phyloP scores from a whole-genome alignment of 1,140 invertebrate species.

The Lanistes nyassanus region DNA sequence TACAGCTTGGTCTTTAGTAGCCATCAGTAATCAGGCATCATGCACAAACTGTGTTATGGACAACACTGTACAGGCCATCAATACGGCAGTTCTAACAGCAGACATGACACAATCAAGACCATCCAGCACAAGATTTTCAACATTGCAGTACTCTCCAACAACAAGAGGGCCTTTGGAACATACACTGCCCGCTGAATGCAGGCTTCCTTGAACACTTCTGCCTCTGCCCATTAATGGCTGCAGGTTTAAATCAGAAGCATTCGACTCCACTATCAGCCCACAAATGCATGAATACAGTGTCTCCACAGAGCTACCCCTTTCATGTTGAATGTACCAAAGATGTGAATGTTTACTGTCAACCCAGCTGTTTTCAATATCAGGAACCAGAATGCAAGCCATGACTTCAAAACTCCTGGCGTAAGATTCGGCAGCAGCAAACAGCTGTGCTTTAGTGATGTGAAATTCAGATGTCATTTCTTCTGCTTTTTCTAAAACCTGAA shows the following conservation, averaged over 20 bases:
- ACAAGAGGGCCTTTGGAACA: not conserved
- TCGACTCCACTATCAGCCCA: not conserved
- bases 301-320: not conserved
- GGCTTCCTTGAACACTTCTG: not conserved
- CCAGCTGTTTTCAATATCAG: not conserved
- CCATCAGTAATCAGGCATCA: not conserved
- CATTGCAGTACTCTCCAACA: not conserved
- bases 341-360: conserved; percentile 8
- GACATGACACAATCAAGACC: conserved; percentile 7
- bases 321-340: not conserved
- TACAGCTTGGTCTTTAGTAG: not conserved
- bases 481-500: not conserved
- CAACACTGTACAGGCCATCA: conserved; percentile 15
- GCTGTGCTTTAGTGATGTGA: conserved; percentile 1
- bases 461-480: not conserved
- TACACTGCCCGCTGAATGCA: not conserved
- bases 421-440: not conserved
- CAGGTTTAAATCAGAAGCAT: not conserved
- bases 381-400: not conserved
- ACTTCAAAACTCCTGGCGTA: not conserved
- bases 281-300: conserved; percentile 1
- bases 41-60: conserved; percentile 18
- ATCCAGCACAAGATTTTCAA: conserved; percentile 12
- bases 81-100: conserved; percentile 8
- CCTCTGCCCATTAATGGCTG: not conserved